Base-by-base conservation (phyloP, 2,797 vertebrate genomes). In the Scleropages formosus region DNA sequence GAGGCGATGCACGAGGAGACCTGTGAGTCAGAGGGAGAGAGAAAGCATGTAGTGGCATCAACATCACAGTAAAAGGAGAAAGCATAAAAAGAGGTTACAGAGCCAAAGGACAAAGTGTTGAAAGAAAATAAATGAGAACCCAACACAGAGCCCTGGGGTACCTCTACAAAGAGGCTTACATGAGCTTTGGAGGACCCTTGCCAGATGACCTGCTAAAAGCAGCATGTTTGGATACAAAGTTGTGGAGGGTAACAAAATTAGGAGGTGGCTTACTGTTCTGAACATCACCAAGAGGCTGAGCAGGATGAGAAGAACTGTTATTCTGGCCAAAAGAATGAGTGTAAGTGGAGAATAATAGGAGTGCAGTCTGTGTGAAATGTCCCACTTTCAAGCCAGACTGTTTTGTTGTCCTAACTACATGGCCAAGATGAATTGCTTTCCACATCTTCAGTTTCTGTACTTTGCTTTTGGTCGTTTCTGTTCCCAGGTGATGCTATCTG, bases 1-100 rank as follows among this genome's bases (percentile, higher is more conserved):
- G 68, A 58, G 68, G 68, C 68, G 18, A 56, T 12, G 53, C 11
- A 56, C 53, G 53, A 56, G 53, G 53, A 56, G 26, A 51, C 68
- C 49, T 53, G 68, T 71, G 68, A 71, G 46, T 71, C 68, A 71
- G 68, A 71, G 26, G 68, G 51, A 58, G 68, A 58, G 51, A 70
- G 67, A 70, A 56, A 70, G 49, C 53, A 49, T 58, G 71, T 49
- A 71, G 68, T 71, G 68, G 53, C 68, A 56, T 24, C 49, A 58
- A 51, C 51, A 71, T 56, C 58, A 51, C 68, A 31, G 22, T 71
- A 27, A 71, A 71, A 26, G 27, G 68, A 71, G 15, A 71, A 26
- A 26, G 51, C 22, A 53, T 27, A n/a, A 56, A n/a, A 26, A 71
- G 49, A 39, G 20, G 51, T 16, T 24, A 53, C 12, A 69, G 66